Evolutionary conservation across 1,140 invertebrate genomes (phyloP).

Genomic region (Coptotermes formosanus): DNA sequence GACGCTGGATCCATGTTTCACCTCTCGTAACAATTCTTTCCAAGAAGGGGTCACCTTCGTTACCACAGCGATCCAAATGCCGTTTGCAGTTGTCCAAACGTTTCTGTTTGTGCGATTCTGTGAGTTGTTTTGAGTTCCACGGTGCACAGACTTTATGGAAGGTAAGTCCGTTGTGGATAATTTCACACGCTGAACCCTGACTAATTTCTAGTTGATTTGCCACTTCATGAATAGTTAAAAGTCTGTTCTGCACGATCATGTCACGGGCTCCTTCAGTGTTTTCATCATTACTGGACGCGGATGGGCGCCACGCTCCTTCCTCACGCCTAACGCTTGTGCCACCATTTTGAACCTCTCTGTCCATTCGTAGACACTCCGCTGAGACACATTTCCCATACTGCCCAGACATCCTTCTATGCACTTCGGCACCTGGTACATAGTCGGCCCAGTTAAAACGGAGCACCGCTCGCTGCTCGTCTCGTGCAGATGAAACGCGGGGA

Average conservation of each 20-base stretch:
- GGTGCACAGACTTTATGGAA: constrained; percentile 31
- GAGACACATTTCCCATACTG: too few species aligned
- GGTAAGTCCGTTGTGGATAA: constrained; percentile 25
- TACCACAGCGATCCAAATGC: neutral
- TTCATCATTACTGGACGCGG: constrained; percentile 14
- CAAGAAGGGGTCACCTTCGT: neutral
- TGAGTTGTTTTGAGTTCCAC: constrained; percentile 27
- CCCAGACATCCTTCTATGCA: too few species aligned
- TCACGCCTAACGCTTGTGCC: constrained; percentile 16
- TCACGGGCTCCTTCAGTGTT: constrained; percentile 13
- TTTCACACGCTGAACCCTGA: constrained; percentile 27
- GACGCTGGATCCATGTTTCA: too few species aligned
- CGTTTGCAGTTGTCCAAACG: too few species aligned
- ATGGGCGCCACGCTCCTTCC: constrained; percentile 21
- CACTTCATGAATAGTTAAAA: constrained; percentile 20
- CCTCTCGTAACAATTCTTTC: neutral
- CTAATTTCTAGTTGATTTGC: constrained; percentile 26
- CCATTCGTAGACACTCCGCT: neutral
- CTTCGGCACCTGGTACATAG: too few species aligned
- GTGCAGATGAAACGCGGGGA: too few species aligned
- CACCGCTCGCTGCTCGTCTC: too few species aligned
- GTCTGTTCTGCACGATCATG: constrained; percentile 10
- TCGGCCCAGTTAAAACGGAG: too few species aligned
- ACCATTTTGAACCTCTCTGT: constrained; percentile 24
- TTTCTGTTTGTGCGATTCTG: neutral